These are phyloP conservation scores for Drosophila putrida DNA, from an alignment of 2,888 invertebrate genomes.

Conservation along the genomic window DNA sequence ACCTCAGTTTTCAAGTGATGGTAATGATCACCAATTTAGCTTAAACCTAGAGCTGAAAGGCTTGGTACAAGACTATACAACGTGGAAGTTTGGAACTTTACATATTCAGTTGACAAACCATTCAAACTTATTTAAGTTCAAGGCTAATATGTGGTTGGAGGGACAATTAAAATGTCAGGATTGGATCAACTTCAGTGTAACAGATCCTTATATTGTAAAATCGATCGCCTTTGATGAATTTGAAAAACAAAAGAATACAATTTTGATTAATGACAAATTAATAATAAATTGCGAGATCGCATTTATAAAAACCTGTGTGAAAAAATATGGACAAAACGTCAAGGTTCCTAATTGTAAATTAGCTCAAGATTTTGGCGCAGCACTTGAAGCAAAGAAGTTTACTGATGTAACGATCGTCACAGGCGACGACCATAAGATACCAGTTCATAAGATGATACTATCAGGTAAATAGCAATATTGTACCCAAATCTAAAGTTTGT, in stretches of 20 bases:
- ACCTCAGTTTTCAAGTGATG: neutral
- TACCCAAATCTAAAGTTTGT: no score
- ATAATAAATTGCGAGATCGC: constrained; percentile 99
- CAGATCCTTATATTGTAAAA: no score
- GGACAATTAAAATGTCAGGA: no score
- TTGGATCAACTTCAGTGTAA: no score
- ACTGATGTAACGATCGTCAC: constrained; percentile 98
- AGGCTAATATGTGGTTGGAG: no score
- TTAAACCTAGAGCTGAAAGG: no score
- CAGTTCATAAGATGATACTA: constrained; percentile 98
- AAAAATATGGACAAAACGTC: constrained; percentile 86
- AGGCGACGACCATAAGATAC: constrained; percentile 92
- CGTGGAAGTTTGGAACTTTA: neutral
- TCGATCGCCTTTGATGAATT: no score
- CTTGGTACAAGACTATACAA: no score
- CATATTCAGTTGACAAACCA: no score
- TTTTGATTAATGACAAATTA: constrained; percentile 88
- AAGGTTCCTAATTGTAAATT: constrained; percentile 96
- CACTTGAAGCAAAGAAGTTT: constrained; percentile 98
- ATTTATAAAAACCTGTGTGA: constrained; percentile 94
- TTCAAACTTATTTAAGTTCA: no score
- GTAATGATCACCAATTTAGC: neutral
- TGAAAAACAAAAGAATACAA: neutral
- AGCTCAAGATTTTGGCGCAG: constrained; percentile 96
- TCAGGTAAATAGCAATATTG: no score